Evolutionary conservation across 1,140 invertebrate genomes (phyloP), one percentile per base, ranked within the genome.

Genomic region (Stenopsyche tienmushanensis): DNA sequence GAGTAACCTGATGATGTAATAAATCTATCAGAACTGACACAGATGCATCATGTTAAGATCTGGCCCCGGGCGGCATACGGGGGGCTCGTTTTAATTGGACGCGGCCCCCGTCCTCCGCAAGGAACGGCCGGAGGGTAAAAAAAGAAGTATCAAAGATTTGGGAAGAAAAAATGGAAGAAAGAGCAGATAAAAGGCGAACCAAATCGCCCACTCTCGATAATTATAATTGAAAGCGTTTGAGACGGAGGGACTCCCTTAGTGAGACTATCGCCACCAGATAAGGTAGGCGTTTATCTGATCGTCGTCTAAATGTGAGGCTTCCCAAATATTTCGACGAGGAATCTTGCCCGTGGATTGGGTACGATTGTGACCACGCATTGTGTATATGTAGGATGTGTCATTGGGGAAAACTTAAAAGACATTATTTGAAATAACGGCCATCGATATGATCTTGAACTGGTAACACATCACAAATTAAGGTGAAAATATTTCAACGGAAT

Each of bases 191-290:
- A 62, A 47, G 55, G 23, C 60, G 60, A 52, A 52, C 60, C 62
- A 45, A 68, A 68, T 64, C 66, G 59, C 63, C 62, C 54, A 45
- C 66, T 68, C 62, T 64, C 66, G 54, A 55, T 68, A 68, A 68
- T 68, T 68, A 68, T 68, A 64, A 68, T 68, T 68, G 66, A 68
- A 68, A 68, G 55, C 66, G 53, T 68, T 68, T 64, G 64, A 68
- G 55, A 45, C 54, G n/a, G 45, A 24, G 18, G 21, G 25, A 1
- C 21, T 23, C 17, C 24, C 20, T 21, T 47, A 17, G 24, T 45
- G n/a, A n/a, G n/a, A n/a, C n/a, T n/a, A n/a, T n/a, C n/a, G n/a
- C n/a, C n/a, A n/a, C n/a, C n/a, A n/a, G n/a, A n/a, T n/a, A n/a
- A n/a, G n/a, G n/a, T n/a, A n/a, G n/a, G n/a, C n/a, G n/a, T n/a